Evolutionary conservation across 1,140 invertebrate species (phyloP), one percentile per base, ranked within the genome.

Genomic region (Cotesia typhae): DNA sequence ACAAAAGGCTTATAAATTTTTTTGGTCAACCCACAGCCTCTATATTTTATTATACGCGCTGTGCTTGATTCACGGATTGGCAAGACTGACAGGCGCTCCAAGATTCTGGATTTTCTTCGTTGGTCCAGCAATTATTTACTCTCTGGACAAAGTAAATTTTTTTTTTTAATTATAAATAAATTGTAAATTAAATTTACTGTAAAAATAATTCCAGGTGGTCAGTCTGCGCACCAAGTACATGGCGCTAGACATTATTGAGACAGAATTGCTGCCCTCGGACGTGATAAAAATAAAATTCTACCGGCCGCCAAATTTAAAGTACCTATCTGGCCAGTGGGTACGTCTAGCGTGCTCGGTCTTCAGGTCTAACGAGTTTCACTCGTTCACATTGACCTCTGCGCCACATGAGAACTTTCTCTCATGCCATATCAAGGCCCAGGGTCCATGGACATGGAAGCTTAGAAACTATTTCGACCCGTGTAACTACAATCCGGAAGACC

Each of bases 381-480:
- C 97, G 0, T 98, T 99, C 80, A 99, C 98, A 0, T 85, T 99
- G 57, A 99, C 98, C 0, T 99, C 98, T 10, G 97, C 97, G 1
- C 98, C 98, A 0, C 98, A 99, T 80, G 97, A 99, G 83, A 98
- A 99, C 84, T 98, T 94, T 80, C 88, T 99, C 0, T 98, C 96
- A 1, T 96, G 98, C 77, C 98, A 99, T 83, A 99, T 99, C 74
- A 98, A 99, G 86, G 96, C 96, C 0, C 96, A 98, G 83, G 98
- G 98, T 0, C 98, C 98, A 0, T 99, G 98, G 98, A 99, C 98
- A 0, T 99, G 97, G 97, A 99, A 99, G 80, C 85, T 99, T 1
- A 89, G 98, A 52, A 98, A 98, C 84, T 97, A 97, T 80, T 98
- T 99, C 81, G 96, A 98, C 87, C 95, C 96, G 1, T 94, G 93